Evolutionary conservation across 2,113 vertebrate species (phyloP), one percentile per base, ranked within the genome.

Genomic region (Hemicordylus capensis): DNA sequence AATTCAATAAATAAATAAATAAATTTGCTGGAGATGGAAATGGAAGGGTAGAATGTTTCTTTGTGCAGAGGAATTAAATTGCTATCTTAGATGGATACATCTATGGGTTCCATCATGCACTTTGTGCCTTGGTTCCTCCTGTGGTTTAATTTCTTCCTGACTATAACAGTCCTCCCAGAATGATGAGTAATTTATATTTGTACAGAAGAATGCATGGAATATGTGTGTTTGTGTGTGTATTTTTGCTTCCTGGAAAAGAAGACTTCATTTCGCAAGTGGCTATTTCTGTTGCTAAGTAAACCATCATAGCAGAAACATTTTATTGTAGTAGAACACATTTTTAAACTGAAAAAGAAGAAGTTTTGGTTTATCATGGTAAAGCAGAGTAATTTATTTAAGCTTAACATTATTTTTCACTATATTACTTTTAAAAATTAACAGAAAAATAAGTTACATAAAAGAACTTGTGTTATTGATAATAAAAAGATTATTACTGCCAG

Each of bases 141-240:
- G 3, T 63, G 61, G 61, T 63, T 10, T 37, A n/a, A 15, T n/a
- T 66, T 70, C 67, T 70, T 42, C 67, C 37, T 70, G 37, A 5
- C 7, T 39, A 20, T 42, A 70, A 37, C 17, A 14, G 34, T 39
- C n/a, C 28, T 22, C 11, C 12, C 54, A 77, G 76, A 28, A 42
- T 58, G 58, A 39, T 26, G n/a, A 72, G 26, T 26, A 73, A 15
- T 7, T 12, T 54, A 80, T 72, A 1, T 83, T 51, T 37, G 34
- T 84, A 83, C 39, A 58, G 26, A 85, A 79, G 78, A 79, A 87
- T 87, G 39, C 87, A 84, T 89, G 73, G 83, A 84, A 19, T 26
- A 39, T 39, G 14, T 85, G 76, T 77, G 39, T 28, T 2, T 44
- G 72, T 82, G 75, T 44, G 8, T 48, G 61, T 22, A 70, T 15